Percentiles rank a stretch among this genome's conserved stretches.
phyloP scores from a whole-genome alignment of 35 echinoderm and acorn worm species.

The Ptychodera flava region DNA sequence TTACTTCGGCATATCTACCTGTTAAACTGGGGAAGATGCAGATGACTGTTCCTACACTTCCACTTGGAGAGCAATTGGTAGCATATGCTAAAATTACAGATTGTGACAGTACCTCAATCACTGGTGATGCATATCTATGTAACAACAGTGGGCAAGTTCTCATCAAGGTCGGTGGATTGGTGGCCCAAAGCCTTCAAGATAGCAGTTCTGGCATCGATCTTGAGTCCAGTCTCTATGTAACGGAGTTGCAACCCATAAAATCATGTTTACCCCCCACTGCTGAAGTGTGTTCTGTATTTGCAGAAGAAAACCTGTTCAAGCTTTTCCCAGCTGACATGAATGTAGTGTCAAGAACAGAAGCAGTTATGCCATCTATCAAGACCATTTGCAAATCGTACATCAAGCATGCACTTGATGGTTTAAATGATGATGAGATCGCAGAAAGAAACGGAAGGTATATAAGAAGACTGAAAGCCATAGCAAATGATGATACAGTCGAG shows the following conservation, averaged over 20 bases:
- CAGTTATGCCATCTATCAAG: slow-evolving; percentile 37
- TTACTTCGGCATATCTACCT: slow-evolving; percentile 42
- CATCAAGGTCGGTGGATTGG: slow-evolving; percentile 41
- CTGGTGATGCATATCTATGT: slow-evolving; percentile 40
- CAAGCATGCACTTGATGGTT: slow-evolving; percentile 54
- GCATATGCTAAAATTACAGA: slow-evolving; percentile 56
- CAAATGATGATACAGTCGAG: slow-evolving; percentile 3
- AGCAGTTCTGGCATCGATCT: slow-evolving; percentile 16
- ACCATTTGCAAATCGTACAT: slow-evolving; percentile 76
- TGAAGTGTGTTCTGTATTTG: slow-evolving; percentile 49
- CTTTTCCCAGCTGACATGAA: slow-evolving; percentile 44
- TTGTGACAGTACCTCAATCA: slow-evolving; percentile 41
- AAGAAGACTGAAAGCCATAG: slow-evolving; percentile 10
- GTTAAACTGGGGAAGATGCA: slow-evolving; percentile 28
- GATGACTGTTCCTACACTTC: slow-evolving; percentile 47
- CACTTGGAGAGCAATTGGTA: slow-evolving; percentile 33
- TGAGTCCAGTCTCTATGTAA: slow-evolving; percentile 56
- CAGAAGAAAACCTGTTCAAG: slow-evolving; percentile 30
- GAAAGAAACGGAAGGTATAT: slow-evolving; percentile 25
- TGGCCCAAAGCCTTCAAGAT: slow-evolving; percentile 28
- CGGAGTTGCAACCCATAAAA: slow-evolving; percentile 44
- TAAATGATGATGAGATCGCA: no score
- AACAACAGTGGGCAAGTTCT: slow-evolving; percentile 30
- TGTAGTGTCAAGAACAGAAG: slow-evolving; percentile 46
- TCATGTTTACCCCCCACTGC: slow-evolving; percentile 41